phyloP scores from a whole-genome alignment of 2,888 invertebrate genomes.

The Hybos culiciformis region DNA sequence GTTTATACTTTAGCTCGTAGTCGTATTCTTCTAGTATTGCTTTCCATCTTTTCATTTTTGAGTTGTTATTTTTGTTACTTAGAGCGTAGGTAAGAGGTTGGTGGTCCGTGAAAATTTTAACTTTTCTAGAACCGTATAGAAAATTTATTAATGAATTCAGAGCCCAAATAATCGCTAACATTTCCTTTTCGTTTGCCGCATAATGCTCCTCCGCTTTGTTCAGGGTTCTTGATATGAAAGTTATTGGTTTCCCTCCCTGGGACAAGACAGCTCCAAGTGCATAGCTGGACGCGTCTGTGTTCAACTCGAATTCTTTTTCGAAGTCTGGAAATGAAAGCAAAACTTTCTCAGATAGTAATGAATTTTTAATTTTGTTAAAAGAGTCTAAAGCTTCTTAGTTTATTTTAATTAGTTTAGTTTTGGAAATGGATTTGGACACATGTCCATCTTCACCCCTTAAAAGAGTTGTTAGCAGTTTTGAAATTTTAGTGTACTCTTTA shows the following conservation, averaged over 20 bases:
- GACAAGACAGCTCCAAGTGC: conserved; percentile 7
- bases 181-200: conserved; percentile 11
- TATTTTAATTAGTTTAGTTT: conserved; percentile 2
- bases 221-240: conserved; percentile 10
- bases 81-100: conserved; percentile 11
- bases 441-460: conserved; percentile 14
- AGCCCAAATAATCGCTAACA: conserved; percentile 11
- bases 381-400: conserved; percentile 6
- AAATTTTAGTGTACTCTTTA: conserved; percentile 11
- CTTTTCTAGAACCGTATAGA: conserved; percentile 10
- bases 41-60: conserved; percentile 11
- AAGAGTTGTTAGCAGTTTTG: conserved; percentile 16
- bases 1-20: conserved; percentile 10
- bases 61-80: conserved; percentile 11
- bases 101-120: conserved; percentile 12
- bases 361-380: conserved; percentile 4
- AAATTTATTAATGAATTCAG: conserved; percentile 8
- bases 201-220: conserved; percentile 12
- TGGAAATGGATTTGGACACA: conserved; percentile 12
- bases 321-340: conserved; percentile 4
- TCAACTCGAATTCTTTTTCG: conserved; percentile 3
- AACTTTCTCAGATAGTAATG: conserved; percentile 1
- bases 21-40: conserved; percentile 7
- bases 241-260: conserved; percentile 7
- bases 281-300: conserved; percentile 10